Base-by-base conservation (phyloP, 2,113 vertebrate genomes). In the Talpa occidentalis region DNA sequence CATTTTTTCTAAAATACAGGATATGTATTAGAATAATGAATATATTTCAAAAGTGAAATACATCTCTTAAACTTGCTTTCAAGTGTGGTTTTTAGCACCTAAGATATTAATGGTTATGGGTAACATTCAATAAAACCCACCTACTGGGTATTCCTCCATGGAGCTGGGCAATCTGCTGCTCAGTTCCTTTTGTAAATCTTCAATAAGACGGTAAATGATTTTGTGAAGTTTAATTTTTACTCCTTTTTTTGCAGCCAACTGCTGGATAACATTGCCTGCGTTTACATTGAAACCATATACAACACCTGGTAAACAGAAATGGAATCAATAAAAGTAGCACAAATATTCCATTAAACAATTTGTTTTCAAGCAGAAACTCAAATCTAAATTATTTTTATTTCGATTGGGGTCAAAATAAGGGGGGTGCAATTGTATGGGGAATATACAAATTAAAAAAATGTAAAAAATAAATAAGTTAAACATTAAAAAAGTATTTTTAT, bases 241-340 rank as follows among this genome's bases (percentile, higher is more conserved):
- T 95, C 98, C 97, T 11, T 98, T 99, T 95, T 98, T 98, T n/a
- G 92, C 88, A 88, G 99, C 99, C 95, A 98, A 94, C 95, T 99
- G 98, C 97, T 98, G 98, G 42, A 99, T 81, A 2, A 92, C 64
- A 93, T 97, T 98, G 94, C 95, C 98, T 78, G 98, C 99, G 35
- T 95, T 97, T 72, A 99, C 99, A 22, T 99, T 99, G 96, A 99
- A 99, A 56, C 99, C 99, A 87, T 99, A 99, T 59, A 99, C 97
- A 28, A 98, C 97, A 83, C 99, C 99, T 99, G 97, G 10, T 2
- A 97, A 96, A 77, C 22, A 97, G 37, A 95, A 80, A 92, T 6
- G 76, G 22, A 89, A 70, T 47, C 73, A 74, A 77, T 88, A 79
- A 56, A 89, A 80, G 7, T 35, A 79, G 21, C 62, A 95, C 35